Conservation (phyloP, 2,797 vertebrate genomes). For the Picus viridis region DNA sequence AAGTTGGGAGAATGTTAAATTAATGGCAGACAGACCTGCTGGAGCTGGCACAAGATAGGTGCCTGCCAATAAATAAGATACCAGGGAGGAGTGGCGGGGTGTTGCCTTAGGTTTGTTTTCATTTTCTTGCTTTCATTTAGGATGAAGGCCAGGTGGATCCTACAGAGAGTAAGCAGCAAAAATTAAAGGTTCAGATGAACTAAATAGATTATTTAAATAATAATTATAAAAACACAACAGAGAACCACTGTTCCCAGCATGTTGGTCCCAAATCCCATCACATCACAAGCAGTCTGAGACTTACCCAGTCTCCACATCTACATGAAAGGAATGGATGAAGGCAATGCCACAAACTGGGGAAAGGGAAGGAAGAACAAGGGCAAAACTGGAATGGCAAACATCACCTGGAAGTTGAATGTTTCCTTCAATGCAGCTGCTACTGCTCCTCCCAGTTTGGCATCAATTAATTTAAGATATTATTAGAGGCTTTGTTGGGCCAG, state of each 20-base stretch:
- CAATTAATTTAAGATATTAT: neutral
- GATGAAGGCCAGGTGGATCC: constrained; percentile 72
- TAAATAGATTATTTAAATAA: constrained; percentile 67
- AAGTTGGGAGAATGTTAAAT: constrained; percentile 59
- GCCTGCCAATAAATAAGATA: constrained; percentile 82
- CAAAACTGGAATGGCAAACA: neutral
- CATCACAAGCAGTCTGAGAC: constrained; percentile 33
- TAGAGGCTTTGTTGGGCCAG: neutral
- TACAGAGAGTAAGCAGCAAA: constrained; percentile 74
- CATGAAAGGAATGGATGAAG: constrained; percentile 14
- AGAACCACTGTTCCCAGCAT: constrained; percentile 63
- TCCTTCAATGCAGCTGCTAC: constrained; percentile 17
- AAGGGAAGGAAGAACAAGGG: neutral
- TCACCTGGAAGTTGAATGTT: constrained; percentile 9
- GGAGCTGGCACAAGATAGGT: constrained; percentile 38
- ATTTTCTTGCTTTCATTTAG: constrained; percentile 56
- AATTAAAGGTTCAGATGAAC: constrained; percentile 68
- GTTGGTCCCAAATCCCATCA: constrained; percentile 64
- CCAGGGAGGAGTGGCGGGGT: constrained; percentile 27
- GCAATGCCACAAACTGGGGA: neutral
- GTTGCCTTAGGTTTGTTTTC: constrained; percentile 58
- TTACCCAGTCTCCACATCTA: constrained; percentile 21
- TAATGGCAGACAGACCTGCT: constrained; percentile 57
- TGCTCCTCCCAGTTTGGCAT: constrained; percentile 21
- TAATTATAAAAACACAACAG: constrained; percentile 58